Conservation (phyloP, 2,888 invertebrate genomes). For the Agrotis puta region DNA sequence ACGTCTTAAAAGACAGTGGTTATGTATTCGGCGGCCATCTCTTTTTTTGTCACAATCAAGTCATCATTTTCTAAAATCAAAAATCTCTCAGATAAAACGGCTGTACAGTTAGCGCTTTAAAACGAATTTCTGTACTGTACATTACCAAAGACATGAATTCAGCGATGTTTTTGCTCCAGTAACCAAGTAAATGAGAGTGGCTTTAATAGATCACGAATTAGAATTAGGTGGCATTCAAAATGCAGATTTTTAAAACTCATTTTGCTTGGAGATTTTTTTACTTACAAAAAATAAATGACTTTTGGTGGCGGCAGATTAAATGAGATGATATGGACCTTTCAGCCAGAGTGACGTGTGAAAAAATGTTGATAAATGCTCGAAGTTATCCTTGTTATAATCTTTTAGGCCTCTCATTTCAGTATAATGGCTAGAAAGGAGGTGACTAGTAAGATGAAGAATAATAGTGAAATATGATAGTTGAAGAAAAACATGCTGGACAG, state of each 20-base stretch:
- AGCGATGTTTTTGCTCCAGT: conserved; percentile 39
- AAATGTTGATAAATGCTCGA: not conserved
- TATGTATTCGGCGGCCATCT: no score
- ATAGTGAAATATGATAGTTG: no score
- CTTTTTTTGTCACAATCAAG: no score
- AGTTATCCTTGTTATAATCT: not conserved
- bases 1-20: no score
- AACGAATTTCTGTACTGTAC: not conserved
- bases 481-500: no score
- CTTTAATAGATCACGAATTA: conserved; percentile 29
- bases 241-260: not conserved
- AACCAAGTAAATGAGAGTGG: conserved; percentile 33
- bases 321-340: no score
- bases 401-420: no score
- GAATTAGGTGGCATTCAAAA: conserved; percentile 1
- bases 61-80: not conserved
- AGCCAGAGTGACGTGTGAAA: not conserved
- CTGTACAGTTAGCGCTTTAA: not conserved
- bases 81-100: not conserved
- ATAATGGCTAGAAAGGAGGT: no score
- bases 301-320: not conserved
- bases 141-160: conserved; percentile 28
- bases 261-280: not conserved
- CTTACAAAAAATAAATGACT: not conserved
- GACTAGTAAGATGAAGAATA: no score